Percentiles rank a stretch among this genome's conserved stretches.
Conservation (phyloP, 2,797 vertebrate genomes). For the Mormyrops attenuatus region DNA sequence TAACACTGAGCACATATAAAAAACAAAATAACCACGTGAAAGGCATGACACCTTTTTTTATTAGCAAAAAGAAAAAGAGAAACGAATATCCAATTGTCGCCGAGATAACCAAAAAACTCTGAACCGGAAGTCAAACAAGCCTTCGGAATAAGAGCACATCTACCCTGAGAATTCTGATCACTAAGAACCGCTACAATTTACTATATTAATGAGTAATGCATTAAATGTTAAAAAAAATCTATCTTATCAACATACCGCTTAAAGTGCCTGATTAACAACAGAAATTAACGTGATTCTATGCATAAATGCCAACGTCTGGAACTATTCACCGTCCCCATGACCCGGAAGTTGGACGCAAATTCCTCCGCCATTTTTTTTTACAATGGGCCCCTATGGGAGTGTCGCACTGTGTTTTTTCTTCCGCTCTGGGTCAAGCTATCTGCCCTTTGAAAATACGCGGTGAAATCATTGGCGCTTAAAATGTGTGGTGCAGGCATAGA, state of each 20-base stretch:
- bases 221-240: background rate
- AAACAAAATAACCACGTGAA: background rate
- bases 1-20: background rate
- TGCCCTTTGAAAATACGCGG: background rate
- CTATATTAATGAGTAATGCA: background rate
- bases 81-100: too few species aligned
- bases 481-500: background rate
- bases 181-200: background rate
- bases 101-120: too few species aligned
- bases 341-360: background rate
- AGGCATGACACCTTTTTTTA: too few species aligned
- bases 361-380: background rate
- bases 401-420: background rate
- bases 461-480: background rate
- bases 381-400: background rate
- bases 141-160: too few species aligned
- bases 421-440: background rate
- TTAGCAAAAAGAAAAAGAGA: too few species aligned
- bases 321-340: background rate
- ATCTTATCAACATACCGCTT: background rate
- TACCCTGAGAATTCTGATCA: too few species aligned
- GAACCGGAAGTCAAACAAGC: too few species aligned
- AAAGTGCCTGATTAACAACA: background rate
- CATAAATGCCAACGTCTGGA: background rate
- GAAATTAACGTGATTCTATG: background rate